phyloP scores from a whole-genome alignment of 2,888 invertebrate genomes.

The Drosophila mercatorum region DNA sequence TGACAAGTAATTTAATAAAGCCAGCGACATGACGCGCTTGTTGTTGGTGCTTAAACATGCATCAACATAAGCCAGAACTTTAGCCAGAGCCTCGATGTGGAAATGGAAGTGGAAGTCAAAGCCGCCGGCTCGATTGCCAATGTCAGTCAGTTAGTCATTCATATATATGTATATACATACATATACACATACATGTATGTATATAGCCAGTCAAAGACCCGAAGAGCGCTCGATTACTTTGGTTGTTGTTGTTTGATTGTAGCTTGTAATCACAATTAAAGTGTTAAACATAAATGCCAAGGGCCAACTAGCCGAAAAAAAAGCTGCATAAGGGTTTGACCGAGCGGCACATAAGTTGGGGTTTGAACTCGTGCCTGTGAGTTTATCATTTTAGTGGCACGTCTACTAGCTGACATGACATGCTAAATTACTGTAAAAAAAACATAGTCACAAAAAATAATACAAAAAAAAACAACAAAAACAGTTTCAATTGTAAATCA shows the following conservation, averaged over 20 bases:
- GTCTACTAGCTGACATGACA: slow-evolving; percentile 70
- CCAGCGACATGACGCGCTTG: slow-evolving; percentile 74
- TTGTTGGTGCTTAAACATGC: slow-evolving; percentile 57
- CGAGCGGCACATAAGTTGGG: slow-evolving; percentile 59
- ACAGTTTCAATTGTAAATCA: background rate
- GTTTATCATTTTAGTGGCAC: slow-evolving; percentile 68
- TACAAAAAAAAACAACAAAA: background rate
- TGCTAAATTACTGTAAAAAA: slow-evolving; percentile 18
- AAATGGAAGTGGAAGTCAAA: slow-evolving; percentile 45
- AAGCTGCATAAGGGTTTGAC: slow-evolving; percentile 58
- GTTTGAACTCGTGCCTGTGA: slow-evolving; percentile 23
- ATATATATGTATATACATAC: background rate
- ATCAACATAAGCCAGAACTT: slow-evolving; percentile 47
- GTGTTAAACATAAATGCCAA: slow-evolving; percentile 81
- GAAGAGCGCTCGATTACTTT: slow-evolving; percentile 32
- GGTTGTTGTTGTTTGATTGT: slow-evolving; percentile 58
- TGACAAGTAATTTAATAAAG: slow-evolving; percentile 81
- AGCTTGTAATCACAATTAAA: slow-evolving; percentile 82
- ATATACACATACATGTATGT: background rate
- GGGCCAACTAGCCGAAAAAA: slow-evolving; percentile 57
- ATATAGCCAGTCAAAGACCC: slow-evolving; percentile 28
- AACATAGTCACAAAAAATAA: background rate
- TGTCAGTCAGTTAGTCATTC: slow-evolving; percentile 47
- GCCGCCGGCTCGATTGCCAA: slow-evolving; percentile 67
- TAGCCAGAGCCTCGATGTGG: slow-evolving; percentile 18